A percentile compares a stretch with the other conserved stretches of the same genome.
phyloP scores from a whole-genome alignment of 2,888 invertebrate genomes.

The Rhagophthalmus giganteus region DNA sequence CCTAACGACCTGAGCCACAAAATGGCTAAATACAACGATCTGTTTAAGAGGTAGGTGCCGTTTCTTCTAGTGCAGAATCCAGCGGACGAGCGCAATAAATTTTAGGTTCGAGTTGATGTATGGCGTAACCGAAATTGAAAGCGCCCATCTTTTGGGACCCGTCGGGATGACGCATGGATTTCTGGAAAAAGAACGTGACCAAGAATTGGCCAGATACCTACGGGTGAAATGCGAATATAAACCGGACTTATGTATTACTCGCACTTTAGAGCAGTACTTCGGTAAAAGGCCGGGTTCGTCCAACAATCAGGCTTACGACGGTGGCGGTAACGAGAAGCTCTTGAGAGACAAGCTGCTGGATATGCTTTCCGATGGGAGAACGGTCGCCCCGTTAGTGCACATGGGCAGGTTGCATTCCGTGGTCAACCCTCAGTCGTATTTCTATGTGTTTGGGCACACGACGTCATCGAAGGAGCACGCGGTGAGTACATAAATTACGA shows the following conservation, averaged over 20 bases:
- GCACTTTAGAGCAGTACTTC: constrained; percentile 65
- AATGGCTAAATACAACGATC: constrained; percentile 73
- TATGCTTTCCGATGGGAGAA: constrained; percentile 85
- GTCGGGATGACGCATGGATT: constrained; percentile 74
- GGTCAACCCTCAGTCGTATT: constrained; percentile 76
- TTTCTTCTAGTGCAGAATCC: no score
- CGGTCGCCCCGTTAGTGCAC: constrained; percentile 78
- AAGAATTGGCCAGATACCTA: constrained; percentile 75
- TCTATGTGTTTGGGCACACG: constrained; percentile 87
- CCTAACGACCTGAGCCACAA: constrained; percentile 77
- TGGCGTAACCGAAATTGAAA: constrained; percentile 82
- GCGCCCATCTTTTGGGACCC: constrained; percentile 74
- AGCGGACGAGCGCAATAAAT: no score
- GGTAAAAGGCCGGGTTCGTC: constrained; percentile 22
- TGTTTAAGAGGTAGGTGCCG: constrained; percentile 80
- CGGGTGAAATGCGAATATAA: constrained; percentile 77
- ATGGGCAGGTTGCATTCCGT: constrained; percentile 76
- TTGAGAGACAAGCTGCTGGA: constrained; percentile 78
- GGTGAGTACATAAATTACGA: constrained; percentile 59
- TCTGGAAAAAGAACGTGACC: constrained; percentile 73
- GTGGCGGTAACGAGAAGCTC: constrained; percentile 43
- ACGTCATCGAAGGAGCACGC: constrained; percentile 78
- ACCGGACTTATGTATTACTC: constrained; percentile 67
- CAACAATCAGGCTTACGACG: constrained; percentile 32
- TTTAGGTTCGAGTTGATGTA: constrained; percentile 83